Base-by-base conservation (phyloP, 1,140 invertebrate genomes). In the Holcopasites calliopsidis region DNA sequence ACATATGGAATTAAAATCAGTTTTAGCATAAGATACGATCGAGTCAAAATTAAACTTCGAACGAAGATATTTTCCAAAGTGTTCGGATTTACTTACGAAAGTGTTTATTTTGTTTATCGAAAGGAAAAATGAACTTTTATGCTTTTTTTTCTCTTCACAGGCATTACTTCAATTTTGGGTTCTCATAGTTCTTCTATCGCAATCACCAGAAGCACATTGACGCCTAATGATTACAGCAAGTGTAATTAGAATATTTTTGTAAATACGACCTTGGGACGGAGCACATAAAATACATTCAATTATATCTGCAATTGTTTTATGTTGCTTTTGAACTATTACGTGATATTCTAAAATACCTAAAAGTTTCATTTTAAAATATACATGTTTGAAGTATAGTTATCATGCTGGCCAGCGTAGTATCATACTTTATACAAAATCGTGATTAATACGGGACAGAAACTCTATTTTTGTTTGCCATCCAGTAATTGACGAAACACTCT, bases 91-190 rank as follows among this genome's bases (percentile, higher is more conserved):
- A 50, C 35, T 66, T 77, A 8, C 8, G 3, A 11, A 49, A 31
- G 5, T 49, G 7, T 4, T 62, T 62, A n/a, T 18, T 2, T 50
- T 66, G 23, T 52, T 52, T 55, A 3, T 60, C 33, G n/a, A 55
- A 66, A 68, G 4, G 38, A 35, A 55, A 74, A 74, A 21, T 74
- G 23, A 54, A 55, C 58, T 68, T 21, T 35, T 65, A 52, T 50
- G 88, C 83, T 75, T 55, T 76, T 81, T 71, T 75, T 10, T 26
- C 10, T 66, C 80, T 76, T 91, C 91, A 65, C 83, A 95, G 95
- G 92, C 93, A 49, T 84, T 95, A 50, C 88, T 96, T 28, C 95
- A 96, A 87, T 90, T 95, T 26, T 96, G 95, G 95, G 95, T 95
- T 42, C 90, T 95, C 61, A 87, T 96, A 52, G 94, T 96, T 13